A percentile compares a stretch with the other conserved stretches of the same genome.
phyloP scores from a whole-genome alignment of 1,140 invertebrate species.

The Homarus americanus region DNA sequence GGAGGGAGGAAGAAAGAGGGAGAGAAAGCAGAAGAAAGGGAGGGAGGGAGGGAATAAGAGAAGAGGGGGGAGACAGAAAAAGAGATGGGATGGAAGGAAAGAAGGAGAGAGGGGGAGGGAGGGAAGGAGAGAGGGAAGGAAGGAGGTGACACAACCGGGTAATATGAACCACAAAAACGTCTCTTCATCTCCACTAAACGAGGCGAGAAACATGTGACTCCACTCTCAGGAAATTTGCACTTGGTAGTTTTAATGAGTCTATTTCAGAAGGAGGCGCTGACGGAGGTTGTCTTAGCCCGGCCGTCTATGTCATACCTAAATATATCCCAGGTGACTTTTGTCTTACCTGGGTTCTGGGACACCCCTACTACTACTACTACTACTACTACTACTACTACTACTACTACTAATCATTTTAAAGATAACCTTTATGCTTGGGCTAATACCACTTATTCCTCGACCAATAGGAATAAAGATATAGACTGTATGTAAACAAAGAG shows the following conservation, averaged over 20 bases:
- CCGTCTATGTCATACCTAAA: too few species aligned
- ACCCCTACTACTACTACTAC: too few species aligned
- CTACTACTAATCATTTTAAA: too few species aligned
- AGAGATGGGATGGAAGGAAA: not conserved
- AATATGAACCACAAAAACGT: not conserved
- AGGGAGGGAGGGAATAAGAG: not conserved
- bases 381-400: too few species aligned
- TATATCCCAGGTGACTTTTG: too few species aligned
- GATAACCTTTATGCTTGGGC: too few species aligned
- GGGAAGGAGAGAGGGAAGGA: not conserved
- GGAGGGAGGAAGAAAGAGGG: not conserved
- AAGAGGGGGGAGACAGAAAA: too few species aligned
- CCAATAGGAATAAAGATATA: too few species aligned
- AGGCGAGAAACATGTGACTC: not conserved
- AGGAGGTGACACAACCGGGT: not conserved
- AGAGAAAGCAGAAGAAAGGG: not conserved
- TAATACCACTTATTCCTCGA: too few species aligned
- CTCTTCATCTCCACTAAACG: slow-evolving; percentile 16
- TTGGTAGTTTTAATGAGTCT: slow-evolving; percentile 26
- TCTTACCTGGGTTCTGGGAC: too few species aligned
- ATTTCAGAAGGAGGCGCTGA: slow-evolving; percentile 25
- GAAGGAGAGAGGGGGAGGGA: not conserved
- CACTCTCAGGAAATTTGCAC: slow-evolving; percentile 28
- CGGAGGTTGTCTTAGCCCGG: too few species aligned
- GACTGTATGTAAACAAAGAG: too few species aligned